These are phyloP conservation scores for Papilio polyxenes DNA, from an alignment of 1,140 invertebrate genomes.

Conservation along the genomic window DNA sequence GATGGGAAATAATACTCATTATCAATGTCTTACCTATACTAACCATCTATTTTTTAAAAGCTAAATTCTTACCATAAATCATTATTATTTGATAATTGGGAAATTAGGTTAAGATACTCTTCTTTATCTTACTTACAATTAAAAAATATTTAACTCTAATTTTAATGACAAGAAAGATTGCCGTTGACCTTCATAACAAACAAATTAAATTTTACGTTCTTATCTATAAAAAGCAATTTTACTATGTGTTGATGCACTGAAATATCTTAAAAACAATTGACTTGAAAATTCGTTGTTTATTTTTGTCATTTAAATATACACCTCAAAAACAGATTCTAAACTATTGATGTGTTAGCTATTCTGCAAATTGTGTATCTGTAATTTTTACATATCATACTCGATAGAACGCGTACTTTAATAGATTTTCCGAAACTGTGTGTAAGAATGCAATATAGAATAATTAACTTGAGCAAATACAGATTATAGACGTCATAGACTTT, in stretches of 20 bases:
- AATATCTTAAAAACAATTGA: neutral
- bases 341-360: too few species aligned
- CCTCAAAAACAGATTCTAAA: too few species aligned
- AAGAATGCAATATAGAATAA: neutral
- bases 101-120: constrained; percentile 1
- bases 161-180: neutral
- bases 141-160: neutral
- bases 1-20: neutral
- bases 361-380: too few species aligned
- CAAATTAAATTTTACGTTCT: neutral
- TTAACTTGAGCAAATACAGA: constrained; percentile 8
- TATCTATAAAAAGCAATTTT: neutral
- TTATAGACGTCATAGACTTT: constrained; percentile 24
- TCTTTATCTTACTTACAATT: neutral
- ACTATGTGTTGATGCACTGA: neutral
- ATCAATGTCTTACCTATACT: neutral
- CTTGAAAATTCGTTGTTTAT: too few species aligned
- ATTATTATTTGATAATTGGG: neutral
- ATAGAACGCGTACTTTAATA: neutral
- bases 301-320: too few species aligned
- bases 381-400: neutral
- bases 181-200: neutral
- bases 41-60: neutral
- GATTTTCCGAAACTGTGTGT: neutral
- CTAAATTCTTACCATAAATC: neutral